Percentiles rank a stretch among this genome's conserved stretches.
Conservation (phyloP, 2,113 vertebrate species). For the Haplotaxodon microlepis region DNA sequence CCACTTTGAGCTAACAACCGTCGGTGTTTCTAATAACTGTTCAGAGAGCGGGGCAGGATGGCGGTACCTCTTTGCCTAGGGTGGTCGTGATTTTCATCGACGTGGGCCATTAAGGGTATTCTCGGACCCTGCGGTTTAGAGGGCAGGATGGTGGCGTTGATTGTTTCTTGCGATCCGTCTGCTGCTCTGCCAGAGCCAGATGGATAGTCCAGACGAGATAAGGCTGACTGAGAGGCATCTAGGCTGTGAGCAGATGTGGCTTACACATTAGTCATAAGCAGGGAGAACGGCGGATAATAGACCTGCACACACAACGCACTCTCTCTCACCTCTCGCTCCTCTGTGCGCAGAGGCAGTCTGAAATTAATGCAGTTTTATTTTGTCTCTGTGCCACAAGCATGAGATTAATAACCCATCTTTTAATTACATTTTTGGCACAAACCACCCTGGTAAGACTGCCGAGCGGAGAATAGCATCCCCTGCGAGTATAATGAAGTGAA, state of each 20-base stretch:
- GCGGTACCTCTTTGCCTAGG: not conserved
- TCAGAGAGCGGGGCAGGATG: not conserved
- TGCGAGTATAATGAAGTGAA: constrained; percentile 43
- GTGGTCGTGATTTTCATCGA: constrained; percentile 7
- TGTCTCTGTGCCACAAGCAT: constrained; percentile 45
- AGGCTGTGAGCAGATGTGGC: constrained; percentile 43
- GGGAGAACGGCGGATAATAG: constrained; percentile 38
- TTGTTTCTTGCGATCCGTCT: constrained; percentile 11
- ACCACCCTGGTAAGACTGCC: constrained; percentile 7
- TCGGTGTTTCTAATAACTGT: constrained; percentile 7
- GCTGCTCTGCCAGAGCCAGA: constrained; percentile 18
- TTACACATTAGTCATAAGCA: constrained; percentile 45
- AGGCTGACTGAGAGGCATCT: constrained; percentile 38
- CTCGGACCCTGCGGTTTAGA: not conserved
- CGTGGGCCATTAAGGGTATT: not conserved
- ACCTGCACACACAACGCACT: constrained; percentile 7
- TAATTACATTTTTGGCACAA: constrained; percentile 58
- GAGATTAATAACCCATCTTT: constrained; percentile 65
- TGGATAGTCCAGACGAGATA: constrained; percentile 18
- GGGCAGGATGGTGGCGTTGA: not conserved
- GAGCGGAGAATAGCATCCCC: constrained; percentile 17
- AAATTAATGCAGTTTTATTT: constrained; percentile 51
- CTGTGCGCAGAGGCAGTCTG: not conserved
- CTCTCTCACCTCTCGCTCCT: not conserved
- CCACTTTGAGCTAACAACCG: constrained; percentile 13